Evolutionary conservation across 64 coral and sea anemone species (phyloP), one percentile per base, ranked within the genome.

Genomic region (Dendrophyllia cribrosa): DNA sequence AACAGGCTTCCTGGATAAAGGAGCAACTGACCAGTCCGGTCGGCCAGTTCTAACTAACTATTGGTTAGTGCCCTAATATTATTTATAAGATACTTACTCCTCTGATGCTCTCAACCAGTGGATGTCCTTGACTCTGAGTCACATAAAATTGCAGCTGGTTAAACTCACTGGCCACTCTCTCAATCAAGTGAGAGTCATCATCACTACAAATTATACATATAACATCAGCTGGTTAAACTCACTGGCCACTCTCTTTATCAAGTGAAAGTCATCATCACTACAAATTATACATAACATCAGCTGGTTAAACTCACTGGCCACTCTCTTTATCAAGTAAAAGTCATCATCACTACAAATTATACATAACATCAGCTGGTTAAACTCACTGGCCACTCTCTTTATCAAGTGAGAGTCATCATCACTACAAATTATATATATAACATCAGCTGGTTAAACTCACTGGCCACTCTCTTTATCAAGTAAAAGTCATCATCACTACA

Each of bases 281-380:
- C n/a, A n/a, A n/a, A n/a, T n/a, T n/a, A n/a, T n/a, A 85, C 95
- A 98, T 87, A 93, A 98, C 34, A 95, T 90, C 5, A 98, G 75
- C 82, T 98, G 96, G 69, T 98, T 98, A 69, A 98, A 98, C 59
- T 98, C 93, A 87, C 96, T 98, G 66, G 93, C 96, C n/a, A 98
- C 93, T 85, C 96, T 93, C 79, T 98, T 93, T 82, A 98, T 98
- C 51, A 98, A 23, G 58, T 98, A 91, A 3, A 91, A 96, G 55
- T 93, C 95, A 87, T 96, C 95, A 21, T 96, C 95, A 76, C 94
- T 92, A 78, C 95, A 90, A 49, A 93, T 98, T n/a, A 98, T 93
- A 85, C 95, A 98, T 87, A 93, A 98, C 34, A 95, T 90, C 5
- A 98, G 75, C 82, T 98, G 96, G 69, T 98, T 98, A 69, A 98